Evolutionary conservation across 1,140 invertebrate species (phyloP).

Genomic region (Aradophagus sp.): DNA sequence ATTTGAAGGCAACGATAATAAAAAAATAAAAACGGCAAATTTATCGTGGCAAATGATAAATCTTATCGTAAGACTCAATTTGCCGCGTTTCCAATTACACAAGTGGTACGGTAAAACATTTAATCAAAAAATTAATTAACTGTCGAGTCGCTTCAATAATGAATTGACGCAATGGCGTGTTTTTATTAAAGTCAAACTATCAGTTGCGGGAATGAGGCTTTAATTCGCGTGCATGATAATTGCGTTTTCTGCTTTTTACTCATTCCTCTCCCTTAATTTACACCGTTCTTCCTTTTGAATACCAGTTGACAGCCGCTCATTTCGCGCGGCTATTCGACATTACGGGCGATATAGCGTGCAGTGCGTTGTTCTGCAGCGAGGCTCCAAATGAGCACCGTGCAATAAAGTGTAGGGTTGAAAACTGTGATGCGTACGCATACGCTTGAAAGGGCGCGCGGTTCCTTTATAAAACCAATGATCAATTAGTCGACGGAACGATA

Average conservation of each 20-base stretch:
- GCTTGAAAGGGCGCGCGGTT: conserved; percentile 53
- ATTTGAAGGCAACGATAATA: no score
- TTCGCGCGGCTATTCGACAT: conserved; percentile 59
- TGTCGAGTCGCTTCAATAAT: conserved; percentile 27
- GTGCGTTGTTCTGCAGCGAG: conserved; percentile 49
- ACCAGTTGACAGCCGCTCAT: conserved; percentile 61
- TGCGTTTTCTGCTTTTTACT: conserved; percentile 52
- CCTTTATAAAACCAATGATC: conserved; percentile 62
- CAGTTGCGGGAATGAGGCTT: conserved; percentile 40
- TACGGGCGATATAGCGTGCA: conserved; percentile 59
- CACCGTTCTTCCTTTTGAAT: conserved; percentile 58
- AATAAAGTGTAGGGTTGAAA: conserved; percentile 61
- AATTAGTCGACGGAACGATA: conserved; percentile 58
- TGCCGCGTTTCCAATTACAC: conserved; percentile 31
- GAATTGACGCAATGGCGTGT: conserved; percentile 43
- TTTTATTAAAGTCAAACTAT: conserved; percentile 54
- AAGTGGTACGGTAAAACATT: conserved; percentile 31
- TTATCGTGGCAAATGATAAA: conserved; percentile 27
- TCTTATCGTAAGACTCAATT: conserved; percentile 36
- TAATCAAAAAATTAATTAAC: conserved; percentile 54
- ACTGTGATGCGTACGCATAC: conserved; percentile 52
- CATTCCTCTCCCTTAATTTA: conserved; percentile 56
- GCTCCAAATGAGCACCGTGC: conserved; percentile 54
- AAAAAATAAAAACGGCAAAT: no score
- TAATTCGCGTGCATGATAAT: conserved; percentile 56